A percentile compares a stretch with the other conserved stretches of the same genome.
These are phyloP conservation scores for Cephus nigrinus DNA, from an alignment of 2,888 invertebrate genomes.

Conservation along the genomic window DNA sequence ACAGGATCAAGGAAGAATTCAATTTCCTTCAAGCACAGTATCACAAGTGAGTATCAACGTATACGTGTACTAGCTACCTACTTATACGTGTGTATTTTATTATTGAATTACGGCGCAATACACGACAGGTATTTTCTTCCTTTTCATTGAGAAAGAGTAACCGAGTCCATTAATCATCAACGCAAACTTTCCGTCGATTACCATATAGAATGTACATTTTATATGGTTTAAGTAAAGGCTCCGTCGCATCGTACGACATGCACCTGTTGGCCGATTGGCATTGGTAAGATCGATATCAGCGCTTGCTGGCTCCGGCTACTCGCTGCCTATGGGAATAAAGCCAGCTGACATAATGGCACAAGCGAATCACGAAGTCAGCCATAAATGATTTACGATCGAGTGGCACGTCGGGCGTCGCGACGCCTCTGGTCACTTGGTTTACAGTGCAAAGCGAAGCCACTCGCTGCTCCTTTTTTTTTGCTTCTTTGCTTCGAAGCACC, in stretches of 20 bases:
- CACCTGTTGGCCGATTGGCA: not conserved
- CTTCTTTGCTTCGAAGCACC: not conserved
- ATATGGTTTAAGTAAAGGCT: not conserved
- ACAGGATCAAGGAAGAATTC: constrained; percentile 96
- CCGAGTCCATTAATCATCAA: not conserved
- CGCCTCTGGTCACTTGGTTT: not conserved
- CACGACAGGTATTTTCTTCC: not conserved
- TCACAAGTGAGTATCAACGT: constrained; percentile 84
- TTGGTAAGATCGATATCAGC: not conserved
- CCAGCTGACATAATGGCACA: not conserved
- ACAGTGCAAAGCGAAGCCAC: not conserved
- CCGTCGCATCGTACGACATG: not conserved
- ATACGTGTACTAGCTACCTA: no score
- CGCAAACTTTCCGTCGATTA: not conserved
- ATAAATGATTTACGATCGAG: not conserved
- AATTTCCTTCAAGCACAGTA: constrained; percentile 95
- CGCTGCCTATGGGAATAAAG: not conserved
- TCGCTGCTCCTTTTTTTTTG: not conserved
- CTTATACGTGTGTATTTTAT: not conserved
- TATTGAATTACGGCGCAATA: not conserved
- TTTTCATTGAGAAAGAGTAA: not conserved
- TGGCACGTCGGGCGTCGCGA: not conserved
- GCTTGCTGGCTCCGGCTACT: not conserved
- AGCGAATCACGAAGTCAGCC: not conserved
- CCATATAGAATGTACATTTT: not conserved